Evolutionary conservation across 64 coral and sea anemone genomes (phyloP).

Genomic region (Astreopora myriophthalma): DNA sequence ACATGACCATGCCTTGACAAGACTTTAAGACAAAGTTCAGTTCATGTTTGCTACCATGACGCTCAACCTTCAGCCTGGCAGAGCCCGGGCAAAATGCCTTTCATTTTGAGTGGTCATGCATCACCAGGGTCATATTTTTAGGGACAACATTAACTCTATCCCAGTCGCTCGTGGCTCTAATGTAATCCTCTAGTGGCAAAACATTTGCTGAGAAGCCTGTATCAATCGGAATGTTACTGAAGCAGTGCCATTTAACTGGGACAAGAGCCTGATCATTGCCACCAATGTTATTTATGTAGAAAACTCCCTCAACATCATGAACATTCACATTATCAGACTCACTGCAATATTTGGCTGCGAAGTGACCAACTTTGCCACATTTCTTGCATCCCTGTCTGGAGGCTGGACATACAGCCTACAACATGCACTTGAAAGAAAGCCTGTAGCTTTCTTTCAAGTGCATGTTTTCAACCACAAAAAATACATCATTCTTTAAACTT

Average conservation of each 20-base stretch:
- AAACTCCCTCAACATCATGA: conserved; percentile 31
- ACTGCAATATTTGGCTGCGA: conserved; percentile 46
- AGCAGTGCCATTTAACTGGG: conserved; percentile 32
- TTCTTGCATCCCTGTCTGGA: conserved; percentile 47
- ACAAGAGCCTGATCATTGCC: conserved; percentile 60
- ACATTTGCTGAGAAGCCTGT: conserved; percentile 47
- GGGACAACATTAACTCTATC: conserved; percentile 38
- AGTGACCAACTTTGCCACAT: conserved; percentile 54
- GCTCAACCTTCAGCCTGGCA: conserved; percentile 32
- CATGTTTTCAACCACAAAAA: conserved; percentile 45
- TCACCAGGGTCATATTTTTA: conserved; percentile 39
- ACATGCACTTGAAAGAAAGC: too few relatives aligned
- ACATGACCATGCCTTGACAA: conserved; percentile 39
- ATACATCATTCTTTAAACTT: conserved; percentile 41
- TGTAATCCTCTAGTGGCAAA: conserved; percentile 59
- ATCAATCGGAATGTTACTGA: conserved; percentile 57
- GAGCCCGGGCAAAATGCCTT: conserved; percentile 41
- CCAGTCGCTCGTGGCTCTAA: conserved; percentile 36
- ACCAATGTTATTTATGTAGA: conserved; percentile 36
- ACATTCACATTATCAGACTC: conserved; percentile 52
- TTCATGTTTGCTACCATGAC: conserved; percentile 59
- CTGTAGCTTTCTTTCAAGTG: conserved; percentile 41
- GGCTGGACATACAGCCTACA: too few relatives aligned
- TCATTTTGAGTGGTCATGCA: conserved; percentile 57
- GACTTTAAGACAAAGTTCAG: conserved; percentile 66